phyloP scores from a whole-genome alignment of 2,888 invertebrate genomes.

The Lepetodrilus schrolli region DNA sequence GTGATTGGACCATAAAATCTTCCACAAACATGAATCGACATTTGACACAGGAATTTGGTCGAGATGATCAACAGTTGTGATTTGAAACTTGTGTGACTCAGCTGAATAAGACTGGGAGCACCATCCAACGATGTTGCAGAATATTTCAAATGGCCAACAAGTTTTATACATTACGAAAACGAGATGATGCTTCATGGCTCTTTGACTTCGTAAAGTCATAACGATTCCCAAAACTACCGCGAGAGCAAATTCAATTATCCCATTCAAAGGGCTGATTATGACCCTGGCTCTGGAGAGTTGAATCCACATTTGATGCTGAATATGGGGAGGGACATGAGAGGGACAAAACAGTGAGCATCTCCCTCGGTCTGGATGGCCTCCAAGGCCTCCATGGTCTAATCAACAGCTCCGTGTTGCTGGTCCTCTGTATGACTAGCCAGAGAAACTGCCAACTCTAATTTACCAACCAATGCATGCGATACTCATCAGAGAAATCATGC shows the following conservation, averaged over 20 bases:
- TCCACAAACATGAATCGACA: neutral
- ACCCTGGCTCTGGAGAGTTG: constrained; percentile 1
- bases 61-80: constrained; percentile 12
- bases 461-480: neutral
- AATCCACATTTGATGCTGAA: constrained; percentile 13
- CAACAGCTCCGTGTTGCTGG: too few species aligned
- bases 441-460: neutral
- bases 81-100: constrained; percentile 7
- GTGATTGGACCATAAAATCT: neutral
- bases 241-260: constrained; percentile 23
- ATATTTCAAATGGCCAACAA: constrained; percentile 9
- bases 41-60: neutral
- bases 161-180: neutral
- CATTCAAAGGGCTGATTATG: constrained; percentile 19
- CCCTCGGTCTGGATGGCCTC: neutral
- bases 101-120: too few species aligned
- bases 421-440: too few species aligned
- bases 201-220: constrained; percentile 7
- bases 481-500: constrained; percentile 8
- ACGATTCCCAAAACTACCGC: constrained; percentile 7
- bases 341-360: constrained; percentile 1
- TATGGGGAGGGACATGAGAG: neutral
- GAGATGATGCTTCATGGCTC: constrained; percentile 6
- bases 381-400: too few species aligned
- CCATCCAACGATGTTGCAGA: neutral